Evolutionary conservation across 2,797 vertebrate species (phyloP), one percentile per base, ranked within the genome.

Genomic region (Falco berigora): DNA sequence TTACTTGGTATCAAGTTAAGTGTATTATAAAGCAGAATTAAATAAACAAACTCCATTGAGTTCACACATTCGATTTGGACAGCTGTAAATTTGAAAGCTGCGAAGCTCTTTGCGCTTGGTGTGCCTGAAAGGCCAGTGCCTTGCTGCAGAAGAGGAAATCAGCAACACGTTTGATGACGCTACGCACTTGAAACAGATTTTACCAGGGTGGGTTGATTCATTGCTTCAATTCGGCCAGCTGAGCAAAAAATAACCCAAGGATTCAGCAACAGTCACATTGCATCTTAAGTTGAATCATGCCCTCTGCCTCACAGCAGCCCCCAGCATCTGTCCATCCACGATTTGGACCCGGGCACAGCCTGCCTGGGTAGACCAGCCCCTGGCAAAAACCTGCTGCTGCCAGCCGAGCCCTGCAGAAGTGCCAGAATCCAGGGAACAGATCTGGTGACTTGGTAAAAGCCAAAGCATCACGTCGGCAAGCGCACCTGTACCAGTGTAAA

Each of bases 1-100:
- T 93, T 93, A 78, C 86, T 94, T 88, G 79, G 90, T 82, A 95
- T 96, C 95, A 90, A 95, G 94, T 93, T 92, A 95, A 96, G 59
- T 73, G 78, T 56, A 88, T 80, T 92, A 86, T 90, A 88, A 84
- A 90, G 88, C 74, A 88, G 92, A 95, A 96, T 96, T 96, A 93
- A 97, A 95, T 88, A 97, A 93, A 95, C 71, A 84, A 85, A 83
- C 56, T 71, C 82, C 44, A 76, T 5, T 47, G 71, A 90, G 69
- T 77, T 96, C 58, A 62, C 92, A 75, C 79, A 38, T 90, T 93
- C 66, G 53, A 75, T 95, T 74, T 71, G 77, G 90, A 76, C 90
- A 88, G 90, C 92, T 93, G 93, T 77, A 44, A 52, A 63, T 36
- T 28, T n/a, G 88, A 79, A 80, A 82, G 83, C 61, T 3, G 14